phyloP scores from a whole-genome alignment of 2,113 vertebrate genomes.

The Heterochromis multidens region DNA sequence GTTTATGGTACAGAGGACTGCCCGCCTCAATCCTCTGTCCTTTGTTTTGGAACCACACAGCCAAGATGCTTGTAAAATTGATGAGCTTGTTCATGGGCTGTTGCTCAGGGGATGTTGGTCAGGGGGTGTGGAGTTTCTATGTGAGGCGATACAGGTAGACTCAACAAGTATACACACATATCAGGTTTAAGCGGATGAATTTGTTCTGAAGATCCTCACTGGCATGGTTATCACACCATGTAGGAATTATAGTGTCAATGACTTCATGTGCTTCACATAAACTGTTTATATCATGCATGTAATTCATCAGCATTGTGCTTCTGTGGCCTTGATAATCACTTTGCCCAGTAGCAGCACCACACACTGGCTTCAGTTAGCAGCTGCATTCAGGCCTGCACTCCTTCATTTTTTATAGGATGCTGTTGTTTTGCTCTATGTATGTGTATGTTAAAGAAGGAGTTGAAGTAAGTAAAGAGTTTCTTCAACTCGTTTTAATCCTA shows the following conservation, averaged over 20 bases:
- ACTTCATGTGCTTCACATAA: background rate
- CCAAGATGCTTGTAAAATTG: conserved; percentile 64
- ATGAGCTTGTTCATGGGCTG: conserved; percentile 60
- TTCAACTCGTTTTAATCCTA: conserved; percentile 54
- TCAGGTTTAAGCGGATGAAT: conserved; percentile 19
- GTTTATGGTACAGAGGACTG: conserved; percentile 6
- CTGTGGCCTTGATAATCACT: background rate
- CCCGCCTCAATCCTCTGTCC: background rate
- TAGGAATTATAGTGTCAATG: background rate
- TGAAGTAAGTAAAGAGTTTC: conserved; percentile 25
- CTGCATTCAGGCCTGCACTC: background rate
- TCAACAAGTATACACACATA: conserved; percentile 18
- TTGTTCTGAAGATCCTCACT: background rate
- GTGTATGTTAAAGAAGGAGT: background rate
- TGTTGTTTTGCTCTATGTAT: background rate
- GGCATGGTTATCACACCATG: background rate
- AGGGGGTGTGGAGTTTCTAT: conserved; percentile 49
- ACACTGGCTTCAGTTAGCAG: background rate
- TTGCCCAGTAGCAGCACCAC: background rate
- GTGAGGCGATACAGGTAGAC: conserved; percentile 50
- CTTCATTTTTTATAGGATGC: background rate
- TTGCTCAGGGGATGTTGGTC: conserved; percentile 46
- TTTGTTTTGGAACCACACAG: conserved; percentile 64
- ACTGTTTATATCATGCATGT: conserved; percentile 19
- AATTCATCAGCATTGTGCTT: conserved; percentile 18